Conservation (phyloP, 1,140 invertebrate species). For the Tribolium castaneum region DNA sequence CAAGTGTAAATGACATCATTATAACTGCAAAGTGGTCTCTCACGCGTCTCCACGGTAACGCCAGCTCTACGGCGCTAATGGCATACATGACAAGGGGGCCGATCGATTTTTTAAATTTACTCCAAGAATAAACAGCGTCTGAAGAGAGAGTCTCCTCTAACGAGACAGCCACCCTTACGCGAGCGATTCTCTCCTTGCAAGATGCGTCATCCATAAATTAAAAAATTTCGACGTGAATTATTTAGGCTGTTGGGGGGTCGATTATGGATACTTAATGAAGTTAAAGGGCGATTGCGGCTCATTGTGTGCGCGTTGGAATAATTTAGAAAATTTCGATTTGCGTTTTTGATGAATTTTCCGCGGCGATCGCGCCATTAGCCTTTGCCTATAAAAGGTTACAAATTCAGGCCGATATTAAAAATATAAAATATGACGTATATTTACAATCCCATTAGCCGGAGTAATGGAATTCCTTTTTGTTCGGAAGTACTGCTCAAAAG, state of each 20-base stretch:
- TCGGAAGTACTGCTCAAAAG: constrained; percentile 44
- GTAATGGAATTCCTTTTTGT: constrained; percentile 49
- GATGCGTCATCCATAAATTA: constrained; percentile 33
- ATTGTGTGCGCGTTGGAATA: neutral
- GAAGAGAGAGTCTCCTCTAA: constrained; percentile 21
- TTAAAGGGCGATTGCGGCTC: neutral
- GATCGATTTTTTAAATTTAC: constrained; percentile 65
- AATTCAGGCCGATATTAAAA: constrained; percentile 41
- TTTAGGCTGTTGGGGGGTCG: neutral
- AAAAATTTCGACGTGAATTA: constrained; percentile 23
- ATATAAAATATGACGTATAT: constrained; percentile 51
- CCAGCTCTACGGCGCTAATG: constrained; percentile 60
- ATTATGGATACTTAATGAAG: neutral
- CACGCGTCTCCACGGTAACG: constrained; percentile 62
- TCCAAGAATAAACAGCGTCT: constrained; percentile 61
- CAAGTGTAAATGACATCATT: constrained; percentile 66
- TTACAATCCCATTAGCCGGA: constrained; percentile 43
- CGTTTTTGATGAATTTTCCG: constrained; percentile 12
- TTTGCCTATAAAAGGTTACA: constrained; percentile 39
- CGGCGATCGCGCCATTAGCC: constrained; percentile 12
- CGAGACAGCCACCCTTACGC: neutral
- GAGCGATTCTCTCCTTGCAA: neutral
- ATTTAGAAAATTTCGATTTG: neutral
- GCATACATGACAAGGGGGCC: constrained; percentile 64
- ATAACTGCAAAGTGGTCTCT: constrained; percentile 64